Evolutionary conservation across 2,888 invertebrate species (phyloP).

Genomic region (Danaus chrysippus): DNA sequence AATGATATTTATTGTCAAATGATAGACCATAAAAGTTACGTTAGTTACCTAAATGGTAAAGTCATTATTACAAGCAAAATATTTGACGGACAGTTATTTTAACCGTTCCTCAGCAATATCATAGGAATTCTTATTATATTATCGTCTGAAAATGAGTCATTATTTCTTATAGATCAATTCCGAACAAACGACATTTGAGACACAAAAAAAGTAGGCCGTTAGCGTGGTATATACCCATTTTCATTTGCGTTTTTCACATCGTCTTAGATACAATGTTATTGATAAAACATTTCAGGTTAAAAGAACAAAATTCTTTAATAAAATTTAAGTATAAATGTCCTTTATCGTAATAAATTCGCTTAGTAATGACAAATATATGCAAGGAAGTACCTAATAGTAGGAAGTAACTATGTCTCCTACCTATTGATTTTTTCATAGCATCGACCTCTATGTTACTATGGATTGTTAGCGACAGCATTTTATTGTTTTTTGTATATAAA

Average conservation of each 20-base stretch:
- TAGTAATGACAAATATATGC: neutral
- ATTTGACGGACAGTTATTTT: constrained; percentile 3
- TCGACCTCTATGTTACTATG: neutral
- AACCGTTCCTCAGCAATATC: constrained; percentile 17
- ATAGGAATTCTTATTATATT: constrained; percentile 3
- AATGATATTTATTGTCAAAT: no score
- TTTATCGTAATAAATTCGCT: no score
- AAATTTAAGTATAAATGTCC: no score
- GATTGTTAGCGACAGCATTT: neutral
- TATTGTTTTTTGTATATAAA: neutral
- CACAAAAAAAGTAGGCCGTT: constrained; percentile 2
- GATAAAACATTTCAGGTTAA: no score
- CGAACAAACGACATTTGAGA: neutral
- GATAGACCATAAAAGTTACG: neutral
- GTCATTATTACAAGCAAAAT: neutral
- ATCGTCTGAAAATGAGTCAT: neutral
- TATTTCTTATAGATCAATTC: neutral
- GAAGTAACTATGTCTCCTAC: constrained; percentile 19
- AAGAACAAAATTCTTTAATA: no score
- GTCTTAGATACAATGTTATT: neutral
- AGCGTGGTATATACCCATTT: neutral
- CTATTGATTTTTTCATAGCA: constrained; percentile 28
- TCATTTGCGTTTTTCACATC: neutral
- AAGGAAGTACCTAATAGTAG: constrained; percentile 13
- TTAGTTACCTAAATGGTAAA: neutral